A percentile compares a stretch with the other conserved stretches of the same genome.
Evolutionary conservation across 1,140 invertebrate genomes (phyloP).

Genomic region (Macrotrachela quadricornifera): DNA sequence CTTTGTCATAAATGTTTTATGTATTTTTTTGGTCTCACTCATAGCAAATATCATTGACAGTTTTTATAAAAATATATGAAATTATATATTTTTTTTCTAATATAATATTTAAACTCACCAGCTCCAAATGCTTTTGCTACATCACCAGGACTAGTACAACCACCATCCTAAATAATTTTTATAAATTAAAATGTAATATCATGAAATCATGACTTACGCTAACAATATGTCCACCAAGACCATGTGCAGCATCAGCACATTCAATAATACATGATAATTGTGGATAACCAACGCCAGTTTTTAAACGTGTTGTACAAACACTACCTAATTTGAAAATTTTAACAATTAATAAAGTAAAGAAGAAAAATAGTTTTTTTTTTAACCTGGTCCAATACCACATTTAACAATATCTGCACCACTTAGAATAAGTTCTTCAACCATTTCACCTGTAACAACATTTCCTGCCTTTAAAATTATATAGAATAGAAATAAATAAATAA

Average conservation of each 20-base stretch:
- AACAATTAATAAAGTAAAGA: too few species aligned
- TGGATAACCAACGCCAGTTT: conserved; percentile 79
- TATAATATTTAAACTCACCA: conserved; percentile 29
- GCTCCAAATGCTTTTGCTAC: conserved; percentile 82
- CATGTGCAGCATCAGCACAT: conserved; percentile 81
- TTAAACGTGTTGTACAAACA: conserved; percentile 69
- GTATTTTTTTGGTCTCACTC: too few species aligned
- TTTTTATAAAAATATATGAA: too few species aligned
- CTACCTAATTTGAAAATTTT: conserved; percentile 31
- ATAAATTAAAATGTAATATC: too few species aligned
- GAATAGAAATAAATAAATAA: too few species aligned
- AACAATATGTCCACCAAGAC: conserved; percentile 37
- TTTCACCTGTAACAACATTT: conserved; percentile 86
- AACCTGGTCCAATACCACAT: conserved; percentile 76
- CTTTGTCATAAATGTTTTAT: too few species aligned
- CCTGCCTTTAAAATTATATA: conserved; percentile 50
- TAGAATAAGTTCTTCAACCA: conserved; percentile 79
- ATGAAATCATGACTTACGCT: too few species aligned
- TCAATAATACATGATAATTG: conserved; percentile 79
- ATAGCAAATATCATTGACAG: too few species aligned
- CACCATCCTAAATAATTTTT: conserved; percentile 59
- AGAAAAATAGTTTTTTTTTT: too few species aligned
- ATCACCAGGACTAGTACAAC: conserved; percentile 71
- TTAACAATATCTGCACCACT: conserved; percentile 86
- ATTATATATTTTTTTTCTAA: too few species aligned